Conservation (phyloP, 2,113 vertebrate genomes). For the Rhegmatorhina hoffmannsi region DNA sequence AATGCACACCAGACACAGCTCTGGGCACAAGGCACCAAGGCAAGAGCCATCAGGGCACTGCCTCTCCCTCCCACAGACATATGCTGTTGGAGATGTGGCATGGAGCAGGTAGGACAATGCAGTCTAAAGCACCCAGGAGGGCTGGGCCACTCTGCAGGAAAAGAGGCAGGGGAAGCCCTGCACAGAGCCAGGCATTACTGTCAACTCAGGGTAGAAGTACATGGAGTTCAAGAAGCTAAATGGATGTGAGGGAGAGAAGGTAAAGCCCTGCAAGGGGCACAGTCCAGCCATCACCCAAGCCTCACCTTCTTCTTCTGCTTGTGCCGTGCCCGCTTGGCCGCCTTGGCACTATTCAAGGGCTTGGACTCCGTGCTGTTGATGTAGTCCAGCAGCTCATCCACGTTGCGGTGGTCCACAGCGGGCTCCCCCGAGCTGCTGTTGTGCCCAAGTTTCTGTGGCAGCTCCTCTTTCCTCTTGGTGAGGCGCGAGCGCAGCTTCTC, state of each 20-base stretch:
- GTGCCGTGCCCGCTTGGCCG: conserved; percentile 95
- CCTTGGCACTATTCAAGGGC: conserved; percentile 95
- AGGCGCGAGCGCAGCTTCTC: conserved; percentile 95
- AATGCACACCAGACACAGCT: neutral
- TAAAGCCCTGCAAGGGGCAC: neutral
- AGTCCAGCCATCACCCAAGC: neutral
- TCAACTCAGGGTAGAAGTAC: neutral
- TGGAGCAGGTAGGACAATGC: accelerated
- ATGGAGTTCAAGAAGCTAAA: neutral
- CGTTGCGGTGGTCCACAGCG: conserved; percentile 89
- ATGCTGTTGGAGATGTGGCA: accelerated
- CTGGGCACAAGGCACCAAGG: neutral
- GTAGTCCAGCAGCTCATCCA: conserved; percentile 95
- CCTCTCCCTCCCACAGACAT: neutral
- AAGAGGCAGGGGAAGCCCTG: neutral
- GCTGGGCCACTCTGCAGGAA: neutral
- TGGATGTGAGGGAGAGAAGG: neutral
- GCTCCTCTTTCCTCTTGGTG: conserved; percentile 95
- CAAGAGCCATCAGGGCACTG: accelerated
- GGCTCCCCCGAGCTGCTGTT: conserved; percentile 81
- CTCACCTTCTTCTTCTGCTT: conserved; percentile 99
- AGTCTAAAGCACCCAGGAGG: neutral
- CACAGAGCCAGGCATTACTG: accelerated
- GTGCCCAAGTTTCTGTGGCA: conserved; percentile 86
- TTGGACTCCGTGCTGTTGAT: conserved; percentile 98